Percentiles rank a stretch among this genome's conserved stretches.
phyloP scores from a whole-genome alignment of 2,888 invertebrate genomes.

The Cybosia mesomella region DNA sequence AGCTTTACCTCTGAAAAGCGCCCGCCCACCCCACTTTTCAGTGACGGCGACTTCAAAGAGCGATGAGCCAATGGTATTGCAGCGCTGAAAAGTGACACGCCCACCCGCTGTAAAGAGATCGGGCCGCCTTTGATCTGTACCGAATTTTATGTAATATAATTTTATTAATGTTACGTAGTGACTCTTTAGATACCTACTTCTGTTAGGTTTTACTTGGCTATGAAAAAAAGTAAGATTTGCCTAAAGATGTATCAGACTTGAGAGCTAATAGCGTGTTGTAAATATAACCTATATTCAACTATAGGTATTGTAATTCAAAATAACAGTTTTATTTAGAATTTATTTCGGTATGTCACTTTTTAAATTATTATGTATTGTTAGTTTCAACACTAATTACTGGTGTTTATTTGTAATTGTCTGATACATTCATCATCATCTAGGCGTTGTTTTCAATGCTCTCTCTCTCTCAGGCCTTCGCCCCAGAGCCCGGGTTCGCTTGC shows the following conservation, averaged over 20 bases:
- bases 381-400: no score
- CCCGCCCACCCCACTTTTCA: constrained; percentile 71
- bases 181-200: constrained; percentile 3
- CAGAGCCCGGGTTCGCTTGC: no score
- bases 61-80: constrained; percentile 68
- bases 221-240: neutral
- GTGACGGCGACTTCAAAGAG: constrained; percentile 70
- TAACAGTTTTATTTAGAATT: no score
- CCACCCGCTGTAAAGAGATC: constrained; percentile 81
- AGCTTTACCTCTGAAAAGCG: constrained; percentile 75
- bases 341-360: no score
- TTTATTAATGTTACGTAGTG: constrained; percentile 6
- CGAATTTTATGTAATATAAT: constrained; percentile 49
- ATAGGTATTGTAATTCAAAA: no score
- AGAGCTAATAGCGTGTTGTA: neutral
- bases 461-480: no score
- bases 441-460: no score
- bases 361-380: no score
- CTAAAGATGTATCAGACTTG: neutral
- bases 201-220: neutral
- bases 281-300: no score
- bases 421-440: no score
- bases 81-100: constrained; percentile 82
- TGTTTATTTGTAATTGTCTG: no score
- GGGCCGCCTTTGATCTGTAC: constrained; percentile 64